A percentile compares a stretch with the other conserved stretches of the same genome.
phyloP scores from a whole-genome alignment of 1,140 invertebrate species.

The Lepidostoma basale region DNA sequence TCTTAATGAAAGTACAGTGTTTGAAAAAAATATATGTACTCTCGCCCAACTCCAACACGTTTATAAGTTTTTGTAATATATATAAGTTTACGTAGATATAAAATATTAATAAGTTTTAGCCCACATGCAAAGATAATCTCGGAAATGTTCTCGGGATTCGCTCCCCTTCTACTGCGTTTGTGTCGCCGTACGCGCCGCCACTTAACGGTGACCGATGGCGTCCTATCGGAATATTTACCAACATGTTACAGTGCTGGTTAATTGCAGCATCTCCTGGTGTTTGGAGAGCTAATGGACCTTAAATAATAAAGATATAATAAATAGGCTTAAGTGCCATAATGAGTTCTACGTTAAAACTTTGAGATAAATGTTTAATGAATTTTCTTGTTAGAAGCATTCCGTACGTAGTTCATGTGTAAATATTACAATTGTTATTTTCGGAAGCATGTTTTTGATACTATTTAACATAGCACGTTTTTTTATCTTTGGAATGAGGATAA shows the following conservation, averaged over 20 bases:
- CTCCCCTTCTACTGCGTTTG: neutral
- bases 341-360: neutral
- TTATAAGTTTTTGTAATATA: too few species aligned
- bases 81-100: too few species aligned
- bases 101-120: too few species aligned
- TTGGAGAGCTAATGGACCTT: neutral
- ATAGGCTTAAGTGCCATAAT: neutral
- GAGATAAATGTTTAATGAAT: neutral
- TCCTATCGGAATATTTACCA: neutral
- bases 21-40: too few species aligned
- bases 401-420: neutral
- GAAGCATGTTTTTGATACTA: too few species aligned
- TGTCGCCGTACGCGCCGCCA: slow-evolving; percentile 2
- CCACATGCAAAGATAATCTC: too few species aligned
- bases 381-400: neutral
- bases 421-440: too few species aligned
- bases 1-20: too few species aligned
- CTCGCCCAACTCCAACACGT: too few species aligned
- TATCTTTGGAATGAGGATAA: too few species aligned
- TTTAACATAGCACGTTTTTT: too few species aligned
- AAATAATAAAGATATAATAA: neutral
- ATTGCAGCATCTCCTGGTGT: neutral
- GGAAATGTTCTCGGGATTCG: too few species aligned
- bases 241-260: neutral
- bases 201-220: neutral